phyloP scores from a whole-genome alignment of 2,113 vertebrate genomes.

The Archocentrus centrarchus region DNA sequence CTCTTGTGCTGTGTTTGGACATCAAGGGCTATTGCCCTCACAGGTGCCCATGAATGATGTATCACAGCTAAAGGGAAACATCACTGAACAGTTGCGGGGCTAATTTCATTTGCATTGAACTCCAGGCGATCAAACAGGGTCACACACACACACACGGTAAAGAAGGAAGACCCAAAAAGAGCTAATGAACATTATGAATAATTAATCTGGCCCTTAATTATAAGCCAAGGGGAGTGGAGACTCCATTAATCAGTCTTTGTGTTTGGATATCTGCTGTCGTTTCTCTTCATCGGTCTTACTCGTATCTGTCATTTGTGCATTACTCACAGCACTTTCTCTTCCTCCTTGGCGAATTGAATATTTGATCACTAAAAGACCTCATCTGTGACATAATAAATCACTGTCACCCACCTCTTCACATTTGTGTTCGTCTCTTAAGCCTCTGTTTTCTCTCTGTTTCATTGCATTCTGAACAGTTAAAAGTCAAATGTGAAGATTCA shows the following conservation, averaged over 20 bases:
- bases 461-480: neutral
- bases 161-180: neutral
- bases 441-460: neutral
- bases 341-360: neutral
- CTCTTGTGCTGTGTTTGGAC: conserved; percentile 10
- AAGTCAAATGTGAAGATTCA: neutral
- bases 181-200: conserved; percentile 31
- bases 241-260: conserved; percentile 27
- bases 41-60: conserved; percentile 27
- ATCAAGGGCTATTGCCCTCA: neutral
- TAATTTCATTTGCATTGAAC: conserved; percentile 25
- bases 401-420: neutral
- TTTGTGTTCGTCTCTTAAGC: neutral
- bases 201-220: conserved; percentile 22
- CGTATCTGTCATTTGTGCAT: neutral
- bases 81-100: neutral
- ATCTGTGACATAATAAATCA: conserved; percentile 26
- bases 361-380: conserved; percentile 24
- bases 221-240: neutral
- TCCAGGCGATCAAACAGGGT: neutral
- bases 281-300: conserved; percentile 20
- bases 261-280: conserved; percentile 8
- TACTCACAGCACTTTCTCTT: neutral
- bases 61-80: conserved; percentile 9
- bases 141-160: neutral